Conservation (phyloP, 2,888 invertebrate species). For the Agapostemon virescens region DNA sequence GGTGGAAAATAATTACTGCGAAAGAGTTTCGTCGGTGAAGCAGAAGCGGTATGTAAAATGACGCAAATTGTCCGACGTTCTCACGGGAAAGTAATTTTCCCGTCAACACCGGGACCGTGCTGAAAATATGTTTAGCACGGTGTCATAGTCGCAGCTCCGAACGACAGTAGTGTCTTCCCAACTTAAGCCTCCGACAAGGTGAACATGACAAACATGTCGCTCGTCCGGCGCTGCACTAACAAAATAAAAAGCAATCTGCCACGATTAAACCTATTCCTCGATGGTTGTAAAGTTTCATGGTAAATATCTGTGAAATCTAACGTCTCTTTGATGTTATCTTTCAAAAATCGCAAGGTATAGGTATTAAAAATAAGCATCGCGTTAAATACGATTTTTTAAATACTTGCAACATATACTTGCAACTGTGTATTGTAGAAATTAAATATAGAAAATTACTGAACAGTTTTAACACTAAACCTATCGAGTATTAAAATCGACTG, state of each 20-base stretch:
- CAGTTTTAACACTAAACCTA: no score
- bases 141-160: slow-evolving; percentile 11
- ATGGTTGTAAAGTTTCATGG: no score
- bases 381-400: no score
- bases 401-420: no score
- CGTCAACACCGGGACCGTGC: not conserved
- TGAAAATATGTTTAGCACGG: slow-evolving; percentile 32
- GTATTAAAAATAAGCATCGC: no score
- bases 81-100: slow-evolving; percentile 14
- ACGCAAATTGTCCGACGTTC: not conserved
- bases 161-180: slow-evolving; percentile 13
- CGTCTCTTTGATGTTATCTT: no score
- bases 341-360: no score
- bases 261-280: no score
- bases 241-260: not conserved
- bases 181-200: not conserved
- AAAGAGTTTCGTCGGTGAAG: not conserved
- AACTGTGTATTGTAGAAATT: no score
- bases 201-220: not conserved
- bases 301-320: no score
- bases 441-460: no score
- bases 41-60: not conserved
- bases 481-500: no score
- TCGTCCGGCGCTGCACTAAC: not conserved
- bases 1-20: slow-evolving; percentile 14